A percentile compares a stretch with the other conserved stretches of the same genome.
Conservation (phyloP, 2,797 vertebrate genomes). For the Coilia nasus region DNA sequence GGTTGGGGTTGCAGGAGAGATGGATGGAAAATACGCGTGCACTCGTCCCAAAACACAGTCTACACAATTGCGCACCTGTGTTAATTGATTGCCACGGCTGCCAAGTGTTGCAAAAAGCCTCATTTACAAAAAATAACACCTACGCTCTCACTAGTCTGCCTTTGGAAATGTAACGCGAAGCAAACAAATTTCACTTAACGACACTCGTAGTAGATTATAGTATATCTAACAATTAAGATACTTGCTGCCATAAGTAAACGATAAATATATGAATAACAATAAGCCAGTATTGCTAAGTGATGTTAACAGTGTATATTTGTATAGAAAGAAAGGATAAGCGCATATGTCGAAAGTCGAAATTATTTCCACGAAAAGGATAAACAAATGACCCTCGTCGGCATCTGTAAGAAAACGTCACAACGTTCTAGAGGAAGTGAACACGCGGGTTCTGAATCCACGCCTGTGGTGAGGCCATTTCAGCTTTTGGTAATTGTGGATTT, state of each 20-base stretch:
- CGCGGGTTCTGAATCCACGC: constrained; percentile 56
- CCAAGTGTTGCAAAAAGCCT: neutral
- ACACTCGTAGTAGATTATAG: neutral
- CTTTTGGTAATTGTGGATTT: constrained; percentile 28
- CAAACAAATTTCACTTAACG: too few relatives aligned
- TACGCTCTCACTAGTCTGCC: neutral
- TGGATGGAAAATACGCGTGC: neutral
- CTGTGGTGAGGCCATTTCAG: neutral
- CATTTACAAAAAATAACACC: neutral
- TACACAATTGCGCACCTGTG: neutral
- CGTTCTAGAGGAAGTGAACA: constrained; percentile 65
- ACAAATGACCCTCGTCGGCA: constrained; percentile 17
- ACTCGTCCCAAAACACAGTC: neutral
- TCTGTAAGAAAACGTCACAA: constrained; percentile 51
- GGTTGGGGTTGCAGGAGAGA: constrained; percentile 30
- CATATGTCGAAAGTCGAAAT: neutral
- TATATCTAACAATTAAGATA: too few relatives aligned
- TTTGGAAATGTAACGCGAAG: neutral
- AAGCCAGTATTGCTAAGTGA: too few relatives aligned
- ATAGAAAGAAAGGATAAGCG: neutral
- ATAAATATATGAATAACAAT: too few relatives aligned
- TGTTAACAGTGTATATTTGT: neutral
- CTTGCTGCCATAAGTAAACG: too few relatives aligned
- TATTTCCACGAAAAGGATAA: neutral
- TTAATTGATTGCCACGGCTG: neutral